phyloP scores from a whole-genome alignment of 1,140 invertebrate genomes.

The Drosophila obscura region DNA sequence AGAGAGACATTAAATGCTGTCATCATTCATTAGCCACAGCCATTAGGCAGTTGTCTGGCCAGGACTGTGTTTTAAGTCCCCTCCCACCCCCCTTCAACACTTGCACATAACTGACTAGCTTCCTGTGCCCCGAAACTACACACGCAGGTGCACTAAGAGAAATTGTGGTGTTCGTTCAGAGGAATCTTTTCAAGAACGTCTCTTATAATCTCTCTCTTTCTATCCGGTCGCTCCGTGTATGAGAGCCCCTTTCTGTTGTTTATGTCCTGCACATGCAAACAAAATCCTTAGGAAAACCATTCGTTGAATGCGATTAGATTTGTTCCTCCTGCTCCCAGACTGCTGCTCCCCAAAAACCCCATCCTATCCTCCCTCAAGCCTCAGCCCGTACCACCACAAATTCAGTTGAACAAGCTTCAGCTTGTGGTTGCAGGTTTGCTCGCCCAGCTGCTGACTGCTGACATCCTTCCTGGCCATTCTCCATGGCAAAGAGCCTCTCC shows the following conservation, averaged over 20 bases:
- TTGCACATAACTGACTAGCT: constrained; percentile 62
- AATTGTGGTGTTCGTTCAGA: background rate
- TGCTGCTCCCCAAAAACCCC: background rate
- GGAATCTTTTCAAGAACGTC: no score
- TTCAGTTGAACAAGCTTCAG: constrained; percentile 44
- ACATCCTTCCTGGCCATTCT: constrained; percentile 26
- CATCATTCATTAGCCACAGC: constrained; percentile 79
- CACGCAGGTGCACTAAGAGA: constrained; percentile 33
- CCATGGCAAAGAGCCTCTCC: constrained; percentile 24
- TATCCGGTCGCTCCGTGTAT: constrained; percentile 13
- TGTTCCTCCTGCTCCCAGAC: constrained; percentile 20
- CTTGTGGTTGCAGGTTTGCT: constrained; percentile 22
- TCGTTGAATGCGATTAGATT: constrained; percentile 51
- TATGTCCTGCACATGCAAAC: constrained; percentile 45
- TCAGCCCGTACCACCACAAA: constrained; percentile 34
- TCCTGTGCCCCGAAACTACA: constrained; percentile 24
- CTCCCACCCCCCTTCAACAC: constrained; percentile 17
- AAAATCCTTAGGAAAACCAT: constrained; percentile 43
- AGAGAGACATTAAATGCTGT: constrained; percentile 69
- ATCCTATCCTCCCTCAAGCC: background rate
- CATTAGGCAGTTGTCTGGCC: constrained; percentile 63
- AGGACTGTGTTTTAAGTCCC: constrained; percentile 50
- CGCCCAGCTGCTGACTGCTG: constrained; percentile 43
- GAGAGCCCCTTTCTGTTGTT: constrained; percentile 35
- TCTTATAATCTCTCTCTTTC: background rate